Evolutionary conservation across 64 coral and sea anemone genomes (phyloP), one percentile per base, ranked within the genome.

Genomic region (Pocillopora verrucosa): DNA sequence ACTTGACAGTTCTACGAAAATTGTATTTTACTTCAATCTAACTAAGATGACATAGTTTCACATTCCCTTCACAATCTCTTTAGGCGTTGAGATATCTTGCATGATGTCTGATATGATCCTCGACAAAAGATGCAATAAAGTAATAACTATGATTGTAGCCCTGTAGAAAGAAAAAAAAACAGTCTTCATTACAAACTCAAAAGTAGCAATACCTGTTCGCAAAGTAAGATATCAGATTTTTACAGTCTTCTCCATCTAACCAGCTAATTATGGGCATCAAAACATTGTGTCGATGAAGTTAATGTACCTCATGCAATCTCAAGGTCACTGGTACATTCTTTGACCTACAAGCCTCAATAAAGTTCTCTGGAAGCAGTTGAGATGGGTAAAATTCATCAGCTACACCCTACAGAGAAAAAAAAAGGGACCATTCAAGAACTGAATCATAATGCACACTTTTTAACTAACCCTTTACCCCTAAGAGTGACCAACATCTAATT

Each of bases 121-220:
- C 96, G 20, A 98, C 86, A 30, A 98, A 98, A 17, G 96, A 78
- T 36, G 96, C 80, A 58, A 98, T 94, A 72, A 94, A 98, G 80
- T 92, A 98, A 82, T 98, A 98, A 60, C 93, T 94, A 61, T 98
- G 96, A 59, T 98, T 93, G 25, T 98, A 98, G 24, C 80, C 96
- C 96, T 98, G 73, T 9, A 70, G 76, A 91, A 72, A n/a, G 80
- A 87, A 63, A 87, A 65, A 41, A 11, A 59, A 13, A 15, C 30
- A 30, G 30, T 59, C 36, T 45, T 51, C 19, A 22, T 30, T 65
- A 36, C 65, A 34, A 4, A 51, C 41, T 4, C 41, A 51, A 51
- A 51, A 51, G 7, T 7, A 51, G 7, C 41, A 7, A 51, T 4
- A 51, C 41, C 41, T 51, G 41, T 51, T 51, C 3, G 3, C 41